phyloP scores from a whole-genome alignment of 2,888 invertebrate species.

The Tenthredo amoena region DNA sequence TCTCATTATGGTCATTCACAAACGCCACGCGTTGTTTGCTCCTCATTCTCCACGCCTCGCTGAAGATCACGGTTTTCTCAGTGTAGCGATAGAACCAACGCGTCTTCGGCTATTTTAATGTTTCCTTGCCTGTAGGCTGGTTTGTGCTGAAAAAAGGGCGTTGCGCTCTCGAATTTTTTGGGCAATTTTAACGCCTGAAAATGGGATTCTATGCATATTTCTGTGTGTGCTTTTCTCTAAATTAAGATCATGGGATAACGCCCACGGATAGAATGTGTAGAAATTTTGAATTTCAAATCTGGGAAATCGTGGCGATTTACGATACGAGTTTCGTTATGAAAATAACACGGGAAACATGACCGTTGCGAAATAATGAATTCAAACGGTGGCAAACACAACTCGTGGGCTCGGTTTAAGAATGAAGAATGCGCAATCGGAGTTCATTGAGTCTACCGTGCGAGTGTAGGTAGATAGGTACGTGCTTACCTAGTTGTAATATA shows the following conservation, averaged over 20 bases:
- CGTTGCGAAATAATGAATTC: conserved; percentile 19
- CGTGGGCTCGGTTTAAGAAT: conserved; percentile 43
- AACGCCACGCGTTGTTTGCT: conserved; percentile 71
- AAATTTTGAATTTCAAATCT: background rate
- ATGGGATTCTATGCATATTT: background rate
- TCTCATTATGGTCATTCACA: conserved; percentile 73
- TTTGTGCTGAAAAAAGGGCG: background rate
- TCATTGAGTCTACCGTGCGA: conserved; percentile 45
- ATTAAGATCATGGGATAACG: background rate
- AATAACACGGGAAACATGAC: background rate
- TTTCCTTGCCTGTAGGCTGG: background rate
- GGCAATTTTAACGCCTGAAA: background rate
- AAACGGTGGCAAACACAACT: conserved; percentile 14
- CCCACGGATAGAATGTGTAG: background rate
- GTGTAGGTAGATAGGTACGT: conserved; percentile 35
- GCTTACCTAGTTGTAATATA: conserved; percentile 58
- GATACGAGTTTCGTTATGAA: background rate
- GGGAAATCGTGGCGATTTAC: background rate
- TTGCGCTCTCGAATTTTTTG: background rate
- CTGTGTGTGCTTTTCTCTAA: background rate
- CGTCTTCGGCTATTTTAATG: background rate
- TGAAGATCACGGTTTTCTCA: conserved; percentile 54
- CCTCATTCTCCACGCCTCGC: conserved; percentile 68
- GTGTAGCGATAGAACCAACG: background rate
- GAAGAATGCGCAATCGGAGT: conserved; percentile 46